Evolutionary conservation across 2,888 invertebrate genomes (phyloP).

Genomic region (Pheosia tremula): DNA sequence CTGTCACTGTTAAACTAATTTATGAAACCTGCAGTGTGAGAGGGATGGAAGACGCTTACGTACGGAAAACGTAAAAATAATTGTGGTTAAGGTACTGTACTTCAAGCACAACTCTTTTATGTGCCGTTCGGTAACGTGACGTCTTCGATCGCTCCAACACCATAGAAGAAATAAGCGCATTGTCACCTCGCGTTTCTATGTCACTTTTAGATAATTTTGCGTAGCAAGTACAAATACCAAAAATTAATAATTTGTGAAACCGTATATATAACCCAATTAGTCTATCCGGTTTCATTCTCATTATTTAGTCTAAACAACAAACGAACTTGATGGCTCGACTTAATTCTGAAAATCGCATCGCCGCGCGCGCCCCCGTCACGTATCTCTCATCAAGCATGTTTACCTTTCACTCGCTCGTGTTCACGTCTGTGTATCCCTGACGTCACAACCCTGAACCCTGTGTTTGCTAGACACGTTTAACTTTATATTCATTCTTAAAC

Average conservation of each 20-base stretch:
- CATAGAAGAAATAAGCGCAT: too few species aligned
- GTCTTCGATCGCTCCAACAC: too few species aligned
- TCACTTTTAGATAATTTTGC: too few species aligned
- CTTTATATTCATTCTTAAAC: background rate
- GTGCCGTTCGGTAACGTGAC: too few species aligned
- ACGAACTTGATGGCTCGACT: background rate
- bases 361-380: background rate
- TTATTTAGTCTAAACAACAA: too few species aligned
- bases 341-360: background rate
- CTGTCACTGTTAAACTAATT: too few species aligned
- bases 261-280: background rate
- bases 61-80: background rate
- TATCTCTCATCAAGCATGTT: conserved; percentile 2
- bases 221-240: too few species aligned
- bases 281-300: background rate
- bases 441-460: conserved; percentile 6
- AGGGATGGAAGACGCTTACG: too few species aligned
- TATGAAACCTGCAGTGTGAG: too few species aligned
- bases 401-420: conserved; percentile 2
- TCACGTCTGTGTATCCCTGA: background rate
- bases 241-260: background rate
- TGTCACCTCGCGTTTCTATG: too few species aligned
- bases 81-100: background rate
- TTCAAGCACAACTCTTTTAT: too few species aligned
- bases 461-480: background rate